A percentile compares a stretch with the other conserved stretches of the same genome.
These are phyloP conservation scores for Acanthochromis polyacanthus DNA, from an alignment of 2,113 vertebrate species.

Conservation along the genomic window DNA sequence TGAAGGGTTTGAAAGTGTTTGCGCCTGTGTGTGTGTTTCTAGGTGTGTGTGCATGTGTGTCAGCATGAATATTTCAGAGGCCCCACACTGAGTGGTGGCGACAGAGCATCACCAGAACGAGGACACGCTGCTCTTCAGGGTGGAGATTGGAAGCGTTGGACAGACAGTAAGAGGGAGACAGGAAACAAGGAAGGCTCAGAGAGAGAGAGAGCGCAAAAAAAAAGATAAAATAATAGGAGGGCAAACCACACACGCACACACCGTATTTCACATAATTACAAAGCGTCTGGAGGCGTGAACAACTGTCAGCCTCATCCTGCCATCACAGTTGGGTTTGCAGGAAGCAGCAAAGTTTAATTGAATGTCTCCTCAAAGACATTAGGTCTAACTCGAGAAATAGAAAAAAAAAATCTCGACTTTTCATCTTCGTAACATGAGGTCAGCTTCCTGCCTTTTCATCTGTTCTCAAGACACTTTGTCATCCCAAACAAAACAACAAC, in stretches of 20 bases:
- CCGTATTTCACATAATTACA: not conserved
- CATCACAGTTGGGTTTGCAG: not conserved
- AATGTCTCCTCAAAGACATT: conserved; percentile 1
- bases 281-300: not conserved
- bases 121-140: conserved; percentile 59
- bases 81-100: conserved; percentile 53
- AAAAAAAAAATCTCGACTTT: not conserved
- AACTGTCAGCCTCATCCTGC: not conserved
- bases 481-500: not conserved
- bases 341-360: not conserved
- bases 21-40: conserved; percentile 29
- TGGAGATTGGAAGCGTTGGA: conserved; percentile 29
- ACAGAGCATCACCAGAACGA: conserved; percentile 67
- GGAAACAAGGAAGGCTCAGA: not conserved
- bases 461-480: not conserved
- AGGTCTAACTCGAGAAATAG: not conserved
- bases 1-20: conserved; percentile 40
- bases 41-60: conserved; percentile 56
- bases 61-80: conserved; percentile 73
- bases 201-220: not conserved
- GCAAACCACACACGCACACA: not conserved
- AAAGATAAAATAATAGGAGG: not conserved
- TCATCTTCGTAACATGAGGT: not conserved
- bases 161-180: not conserved
- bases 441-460: conserved; percentile 12